phyloP scores from a whole-genome alignment of 1,140 invertebrate species.

The Zeugodacus cucurbitae region DNA sequence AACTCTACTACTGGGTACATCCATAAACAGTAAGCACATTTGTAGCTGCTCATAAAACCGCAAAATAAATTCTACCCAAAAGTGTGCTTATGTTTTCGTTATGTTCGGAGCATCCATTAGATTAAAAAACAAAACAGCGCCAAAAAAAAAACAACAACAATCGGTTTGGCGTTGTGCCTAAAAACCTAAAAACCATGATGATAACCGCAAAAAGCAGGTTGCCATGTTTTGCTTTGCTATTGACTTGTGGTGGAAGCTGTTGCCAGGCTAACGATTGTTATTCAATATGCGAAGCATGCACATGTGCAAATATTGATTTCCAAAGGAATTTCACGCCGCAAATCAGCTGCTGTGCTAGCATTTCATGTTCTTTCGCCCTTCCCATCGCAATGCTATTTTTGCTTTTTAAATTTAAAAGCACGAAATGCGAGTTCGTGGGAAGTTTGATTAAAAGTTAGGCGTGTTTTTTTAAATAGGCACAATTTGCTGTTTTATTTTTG shows the following conservation, averaged over 20 bases:
- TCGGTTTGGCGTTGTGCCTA: not conserved
- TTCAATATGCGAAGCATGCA: slow-evolving; percentile 11
- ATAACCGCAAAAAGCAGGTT: not conserved
- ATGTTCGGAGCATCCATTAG: not conserved
- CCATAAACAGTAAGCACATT: not conserved
- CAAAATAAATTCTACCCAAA: slow-evolving; percentile 4
- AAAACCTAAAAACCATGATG: slow-evolving; percentile 27
- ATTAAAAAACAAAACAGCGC: not conserved
- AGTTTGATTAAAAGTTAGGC: not conserved
- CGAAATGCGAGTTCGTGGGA: not conserved
- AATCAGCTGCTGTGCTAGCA: not conserved
- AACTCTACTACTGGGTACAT: too few species aligned
- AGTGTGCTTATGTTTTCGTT: not conserved
- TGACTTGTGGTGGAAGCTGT: slow-evolving; percentile 16
- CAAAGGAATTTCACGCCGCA: not conserved
- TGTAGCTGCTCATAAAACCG: not conserved
- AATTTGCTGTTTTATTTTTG: not conserved
- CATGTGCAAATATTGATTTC: slow-evolving; percentile 26
- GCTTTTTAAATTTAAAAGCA: not conserved
- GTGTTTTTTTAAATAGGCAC: not conserved
- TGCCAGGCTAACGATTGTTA: not conserved
- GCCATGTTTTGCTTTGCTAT: slow-evolving; percentile 26
- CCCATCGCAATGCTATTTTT: not conserved
- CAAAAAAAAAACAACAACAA: not conserved
- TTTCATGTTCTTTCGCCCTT: not conserved